Evolutionary conservation across 2,797 vertebrate species (phyloP), one percentile per base, ranked within the genome.

Genomic region (Neosalanx taihuensis): DNA sequence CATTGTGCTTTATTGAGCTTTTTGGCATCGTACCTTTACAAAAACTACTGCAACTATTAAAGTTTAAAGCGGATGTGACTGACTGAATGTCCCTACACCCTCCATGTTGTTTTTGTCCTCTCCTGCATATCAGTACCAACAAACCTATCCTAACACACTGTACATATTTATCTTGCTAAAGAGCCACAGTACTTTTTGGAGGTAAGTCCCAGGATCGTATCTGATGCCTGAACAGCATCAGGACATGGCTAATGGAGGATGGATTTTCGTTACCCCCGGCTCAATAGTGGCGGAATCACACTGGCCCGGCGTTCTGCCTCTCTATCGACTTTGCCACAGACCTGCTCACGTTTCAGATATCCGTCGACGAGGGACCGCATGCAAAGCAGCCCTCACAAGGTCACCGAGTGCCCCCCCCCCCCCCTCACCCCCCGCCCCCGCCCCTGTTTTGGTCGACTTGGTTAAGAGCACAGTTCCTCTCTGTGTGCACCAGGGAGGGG

Each of bases 261-360:
- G 73, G 81, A 83, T 86, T 86, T 82, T 64, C 79, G 72, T 80
- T 81, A 62, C 49, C 49, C 49, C 64, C 67, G 31, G 70, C 62
- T 66, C 18, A 3, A 57, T 35, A 18, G 67, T 3, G 71, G 20
- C 62, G 23, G 23, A 26, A 65, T 51, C n/a, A 6, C 12, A 33
- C 59, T 6, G 6, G n/a, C 35, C 46, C 69, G 20, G 17, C 37
- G 12, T 41, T 56, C 18, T 15, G 7, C 35, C 29, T 49, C 64
- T 12, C 18, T 61, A 73, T 81, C 60, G 10, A 78, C 75, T 61
- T 51, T 20, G 56, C 29, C 65, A 26, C 58, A 53, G 65, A 67
- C n/a, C 59, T 51, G 60, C 75, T 70, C 69, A 35, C 46, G 49
- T 78, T 82, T 79, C 71, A 61, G 72, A 72, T 72, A 62, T 71